Base-by-base conservation (phyloP, 2,888 invertebrate species). In the Peribatodes rhomboidaria region DNA sequence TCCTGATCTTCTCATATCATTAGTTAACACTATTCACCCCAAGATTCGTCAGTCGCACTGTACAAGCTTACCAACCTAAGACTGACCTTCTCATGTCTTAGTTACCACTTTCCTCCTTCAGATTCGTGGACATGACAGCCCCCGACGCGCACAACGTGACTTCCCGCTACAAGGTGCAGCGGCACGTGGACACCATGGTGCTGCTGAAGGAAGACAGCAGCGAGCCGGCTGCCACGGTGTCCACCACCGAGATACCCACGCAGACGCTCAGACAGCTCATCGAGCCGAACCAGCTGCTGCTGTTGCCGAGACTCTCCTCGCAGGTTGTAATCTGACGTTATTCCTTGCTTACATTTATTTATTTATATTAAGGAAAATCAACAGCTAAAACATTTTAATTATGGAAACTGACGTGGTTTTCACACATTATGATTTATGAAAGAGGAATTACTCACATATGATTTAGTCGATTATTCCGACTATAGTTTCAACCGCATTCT, bases 171-270 rank as follows among this genome's bases (percentile, higher is more conserved):
- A 96, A 96, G 87, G 95, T 97, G 92, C 97, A 81, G 88, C 95
- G 79, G 0, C 84, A 85, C 69, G 83, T 86, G 22, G 92, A 93
- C 78, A 91, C 87, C 0, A 94, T 99, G 80, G 94, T 99, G 70
- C 93, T 99, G 64, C 97, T 99, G 83, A 98, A 98, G 88, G 99
- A 99, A 84, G 96, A 97, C 81, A 94, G 95, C 3, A 91, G 94
- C 13, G 94, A 96, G 75, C 97, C 98, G 0, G 96, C 97, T 65
- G 98, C 98, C 37, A 97, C 97, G 68, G 95, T 98, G 69, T 96
- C 97, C 76, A 98, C 98, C 96, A 95, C 96, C 49, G 98, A 98
- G 86, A 97, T 99, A 81, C 97, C 98, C 11, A 96, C 97, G 27
- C 96, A 96, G 77, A 97, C 98, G 0, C 94, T 99, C 85, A 96